Base-by-base conservation (phyloP, 2,797 vertebrate species). In the Chaunax sp. region DNA sequence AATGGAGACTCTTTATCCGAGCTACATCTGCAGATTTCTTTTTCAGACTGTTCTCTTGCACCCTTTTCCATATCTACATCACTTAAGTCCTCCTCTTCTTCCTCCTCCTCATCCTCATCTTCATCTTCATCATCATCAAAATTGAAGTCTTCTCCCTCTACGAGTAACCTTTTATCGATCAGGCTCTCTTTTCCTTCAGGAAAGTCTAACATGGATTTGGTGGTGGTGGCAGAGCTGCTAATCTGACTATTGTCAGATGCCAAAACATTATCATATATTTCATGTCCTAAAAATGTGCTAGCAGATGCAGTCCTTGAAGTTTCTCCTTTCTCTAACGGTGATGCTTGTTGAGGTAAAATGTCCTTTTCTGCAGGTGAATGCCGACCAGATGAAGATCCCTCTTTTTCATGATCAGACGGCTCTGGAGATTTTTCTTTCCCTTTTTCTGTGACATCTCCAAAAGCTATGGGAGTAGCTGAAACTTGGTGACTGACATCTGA, bases 21-120 rank as follows among this genome's bases (percentile, higher is more conserved):
- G 69, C 72, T 62, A 41, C 54, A 77, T 60, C 92, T 93, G 41
- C 90, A 90, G 26, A 80, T 89, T 77, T 97, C 96, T 85, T 99
- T 99, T 75, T 99, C 97, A 20, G 97, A 96, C 68, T 93, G 93
- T 80, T 99, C 98, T 78, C 92, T 95, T 51, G 97, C 96, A 2
- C 98, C 97, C 75, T 99, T 99, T 82, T 99, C 98, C 77, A 97
- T 65, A 84, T 98, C 97, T 0, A 96, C 93, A 86, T 98, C 97
- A 75, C 96, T 97, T 7, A 69, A 84, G 35, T 93, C 95, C 23
- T 96, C 95, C 40, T 95, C 86, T 33, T 91, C 89, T 49, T 91
- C 87, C 16, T 91, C 93, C 0, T 89, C 90, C 0, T 89, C 91
- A 0, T 92, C 90, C 0, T 92, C 91, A 0, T 92, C 89, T 0